Conservation (phyloP, 1,140 invertebrate species). For the Samia ricini region DNA sequence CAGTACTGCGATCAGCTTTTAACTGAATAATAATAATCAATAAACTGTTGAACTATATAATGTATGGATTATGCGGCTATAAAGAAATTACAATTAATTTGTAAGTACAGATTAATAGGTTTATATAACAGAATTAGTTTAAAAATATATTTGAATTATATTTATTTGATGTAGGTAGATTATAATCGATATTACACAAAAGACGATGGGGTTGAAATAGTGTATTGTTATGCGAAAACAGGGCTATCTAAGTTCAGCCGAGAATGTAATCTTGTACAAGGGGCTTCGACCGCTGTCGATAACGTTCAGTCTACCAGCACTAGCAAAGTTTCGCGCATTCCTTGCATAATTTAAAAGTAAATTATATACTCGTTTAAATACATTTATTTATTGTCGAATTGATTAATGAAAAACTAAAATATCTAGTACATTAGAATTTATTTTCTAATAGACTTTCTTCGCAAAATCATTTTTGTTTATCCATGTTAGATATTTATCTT, state of each 20-base stretch:
- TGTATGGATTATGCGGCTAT: background rate
- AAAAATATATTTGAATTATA: background rate
- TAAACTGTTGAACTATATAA: slow-evolving; percentile 19
- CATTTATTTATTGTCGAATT: too few relatives aligned
- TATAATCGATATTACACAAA: slow-evolving; percentile 15
- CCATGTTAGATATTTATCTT: too few relatives aligned
- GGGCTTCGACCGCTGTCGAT: slow-evolving; percentile 65
- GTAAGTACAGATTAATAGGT: background rate
- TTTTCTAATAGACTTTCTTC: too few relatives aligned
- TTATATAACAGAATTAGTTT: background rate
- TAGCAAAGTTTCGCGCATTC: slow-evolving; percentile 1
- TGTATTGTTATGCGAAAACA: slow-evolving; percentile 39
- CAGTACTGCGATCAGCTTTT: slow-evolving; percentile 37
- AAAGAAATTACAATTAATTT: background rate
- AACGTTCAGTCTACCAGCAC: slow-evolving; percentile 37
- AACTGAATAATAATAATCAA: slow-evolving; percentile 48
- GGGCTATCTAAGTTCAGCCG: slow-evolving; percentile 63
- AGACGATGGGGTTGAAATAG: slow-evolving; percentile 31
- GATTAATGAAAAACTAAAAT: too few relatives aligned
- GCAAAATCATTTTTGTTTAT: too few relatives aligned
- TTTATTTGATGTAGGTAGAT: background rate
- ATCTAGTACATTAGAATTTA: too few relatives aligned
- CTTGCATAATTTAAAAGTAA: background rate
- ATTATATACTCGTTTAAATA: background rate
- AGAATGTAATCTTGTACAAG: slow-evolving; percentile 50